These are phyloP conservation scores for Nephila pilipes DNA, from an alignment of 1,140 invertebrate species.

Conservation along the genomic window DNA sequence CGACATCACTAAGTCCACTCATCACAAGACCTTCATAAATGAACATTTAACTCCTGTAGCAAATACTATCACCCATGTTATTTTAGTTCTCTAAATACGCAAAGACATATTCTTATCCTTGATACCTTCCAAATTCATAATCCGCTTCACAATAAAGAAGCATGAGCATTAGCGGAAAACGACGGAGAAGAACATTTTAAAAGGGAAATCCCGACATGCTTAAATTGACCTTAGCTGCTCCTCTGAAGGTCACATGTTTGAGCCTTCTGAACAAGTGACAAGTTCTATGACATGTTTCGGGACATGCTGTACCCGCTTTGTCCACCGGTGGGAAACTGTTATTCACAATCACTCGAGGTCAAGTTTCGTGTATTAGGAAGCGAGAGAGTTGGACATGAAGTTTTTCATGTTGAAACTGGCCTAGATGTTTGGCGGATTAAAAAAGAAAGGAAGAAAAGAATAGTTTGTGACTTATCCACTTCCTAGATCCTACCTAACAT, in stretches of 20 bases:
- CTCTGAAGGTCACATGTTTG: constrained; percentile 29
- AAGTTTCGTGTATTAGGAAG: constrained; percentile 47
- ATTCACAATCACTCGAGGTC: constrained; percentile 13
- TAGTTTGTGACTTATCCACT: constrained; percentile 6
- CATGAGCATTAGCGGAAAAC: neutral
- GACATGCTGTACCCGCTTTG: constrained; percentile 35
- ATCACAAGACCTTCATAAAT: neutral
- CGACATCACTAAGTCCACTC: neutral
- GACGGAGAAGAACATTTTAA: neutral
- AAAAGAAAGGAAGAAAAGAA: neutral
- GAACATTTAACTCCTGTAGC: neutral
- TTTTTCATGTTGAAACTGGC: constrained; percentile 58
- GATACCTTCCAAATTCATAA: neutral
- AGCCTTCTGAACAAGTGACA: constrained; percentile 16
- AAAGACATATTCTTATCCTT: constrained; percentile 12
- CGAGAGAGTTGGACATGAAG: neutral
- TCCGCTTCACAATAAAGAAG: neutral
- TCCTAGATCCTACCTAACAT: neutral
- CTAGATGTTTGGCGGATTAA: constrained; percentile 47
- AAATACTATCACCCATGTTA: neutral
- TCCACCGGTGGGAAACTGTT: constrained; percentile 46
- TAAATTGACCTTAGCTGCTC: neutral
- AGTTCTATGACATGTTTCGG: neutral
- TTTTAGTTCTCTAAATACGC: neutral
- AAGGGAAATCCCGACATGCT: constrained; percentile 39